Conservation (phyloP, 2,888 invertebrate species). For the Cyclophora albipunctata region DNA sequence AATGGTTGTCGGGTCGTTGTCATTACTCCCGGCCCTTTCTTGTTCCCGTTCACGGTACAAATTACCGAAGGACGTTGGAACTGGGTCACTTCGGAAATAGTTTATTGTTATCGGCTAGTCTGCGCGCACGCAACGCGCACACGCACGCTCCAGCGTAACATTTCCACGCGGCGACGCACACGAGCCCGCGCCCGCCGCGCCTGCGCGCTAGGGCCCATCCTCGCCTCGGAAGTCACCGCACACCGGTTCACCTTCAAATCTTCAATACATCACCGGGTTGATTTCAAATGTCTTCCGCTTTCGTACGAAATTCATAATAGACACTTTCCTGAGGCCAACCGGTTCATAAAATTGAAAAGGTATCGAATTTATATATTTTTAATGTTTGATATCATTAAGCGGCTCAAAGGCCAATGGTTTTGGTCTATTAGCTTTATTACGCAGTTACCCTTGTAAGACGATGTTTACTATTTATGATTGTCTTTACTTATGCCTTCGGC, state of each 20-base stretch:
- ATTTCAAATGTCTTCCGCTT: slow-evolving; percentile 59
- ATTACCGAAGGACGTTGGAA: slow-evolving; percentile 73
- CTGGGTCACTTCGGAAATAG: slow-evolving; percentile 76
- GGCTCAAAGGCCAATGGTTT: slow-evolving; percentile 54
- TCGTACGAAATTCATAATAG: slow-evolving; percentile 42
- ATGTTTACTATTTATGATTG: slow-evolving; percentile 38
- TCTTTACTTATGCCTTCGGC: slow-evolving; percentile 40
- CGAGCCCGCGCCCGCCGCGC: slow-evolving; percentile 31
- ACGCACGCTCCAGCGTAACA: slow-evolving; percentile 48
- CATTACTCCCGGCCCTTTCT: slow-evolving; percentile 68
- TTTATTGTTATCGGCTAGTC: slow-evolving; percentile 74
- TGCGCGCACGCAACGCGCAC: slow-evolving; percentile 66
- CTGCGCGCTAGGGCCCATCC: slow-evolving; percentile 63
- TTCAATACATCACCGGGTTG: slow-evolving; percentile 40
- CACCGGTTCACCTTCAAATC: slow-evolving; percentile 58
- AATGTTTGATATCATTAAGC: slow-evolving; percentile 48
- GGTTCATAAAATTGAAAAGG: slow-evolving; percentile 64
- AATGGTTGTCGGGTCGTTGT: slow-evolving; percentile 33
- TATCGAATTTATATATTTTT: slow-evolving; percentile 53
- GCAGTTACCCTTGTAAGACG: slow-evolving; percentile 61
- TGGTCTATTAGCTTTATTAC: slow-evolving; percentile 64
- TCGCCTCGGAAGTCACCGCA: slow-evolving; percentile 47
- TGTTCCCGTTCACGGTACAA: slow-evolving; percentile 72
- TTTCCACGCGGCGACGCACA: slow-evolving; percentile 64
- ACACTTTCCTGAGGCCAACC: slow-evolving; percentile 62